phyloP scores from a whole-genome alignment of 2,888 invertebrate species.

The Patella caerulea region DNA sequence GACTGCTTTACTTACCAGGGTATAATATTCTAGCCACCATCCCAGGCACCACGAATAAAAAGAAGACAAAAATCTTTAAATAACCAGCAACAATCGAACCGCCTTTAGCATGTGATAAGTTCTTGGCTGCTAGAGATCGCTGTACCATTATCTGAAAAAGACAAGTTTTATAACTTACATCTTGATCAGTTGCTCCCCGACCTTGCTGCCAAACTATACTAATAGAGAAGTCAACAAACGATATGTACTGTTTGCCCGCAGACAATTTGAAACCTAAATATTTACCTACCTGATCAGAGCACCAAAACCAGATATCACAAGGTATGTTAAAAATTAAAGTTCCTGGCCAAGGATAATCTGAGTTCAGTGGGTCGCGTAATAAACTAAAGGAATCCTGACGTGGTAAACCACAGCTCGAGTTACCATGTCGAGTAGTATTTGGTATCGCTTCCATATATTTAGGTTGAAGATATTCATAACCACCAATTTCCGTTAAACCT shows the following conservation, averaged over 20 bases:
- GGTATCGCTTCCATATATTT: slow-evolving; percentile 37
- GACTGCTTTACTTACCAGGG: too few species aligned
- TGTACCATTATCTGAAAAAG: slow-evolving; percentile 22
- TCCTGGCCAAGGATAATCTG: slow-evolving; percentile 38
- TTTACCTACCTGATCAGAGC: slow-evolving; percentile 32
- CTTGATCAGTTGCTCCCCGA: too few species aligned
- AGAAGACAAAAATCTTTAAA: slow-evolving; percentile 17
- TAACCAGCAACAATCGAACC: slow-evolving; percentile 19
- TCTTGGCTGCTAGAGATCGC: slow-evolving; percentile 17
- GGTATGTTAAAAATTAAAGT: slow-evolving; percentile 33
- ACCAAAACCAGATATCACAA: slow-evolving; percentile 38
- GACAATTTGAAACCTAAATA: not conserved
- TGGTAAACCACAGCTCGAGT: slow-evolving; percentile 37
- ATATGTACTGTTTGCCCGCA: too few species aligned
- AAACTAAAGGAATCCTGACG: slow-evolving; percentile 32
- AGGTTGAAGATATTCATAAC: slow-evolving; percentile 28
- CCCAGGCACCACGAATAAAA: slow-evolving; percentile 18
- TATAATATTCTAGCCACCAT: slow-evolving; percentile 18
- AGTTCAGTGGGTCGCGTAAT: slow-evolving; percentile 34
- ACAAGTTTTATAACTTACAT: not conserved
- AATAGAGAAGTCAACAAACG: too few species aligned
- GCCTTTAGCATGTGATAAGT: slow-evolving; percentile 20
- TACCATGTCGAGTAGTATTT: slow-evolving; percentile 24
- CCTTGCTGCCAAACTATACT: too few species aligned
- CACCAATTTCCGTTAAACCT: slow-evolving; percentile 35